These are phyloP conservation scores for Acutogordius australiensis DNA, from an alignment of 2,888 invertebrate genomes.

Conservation along the genomic window DNA sequence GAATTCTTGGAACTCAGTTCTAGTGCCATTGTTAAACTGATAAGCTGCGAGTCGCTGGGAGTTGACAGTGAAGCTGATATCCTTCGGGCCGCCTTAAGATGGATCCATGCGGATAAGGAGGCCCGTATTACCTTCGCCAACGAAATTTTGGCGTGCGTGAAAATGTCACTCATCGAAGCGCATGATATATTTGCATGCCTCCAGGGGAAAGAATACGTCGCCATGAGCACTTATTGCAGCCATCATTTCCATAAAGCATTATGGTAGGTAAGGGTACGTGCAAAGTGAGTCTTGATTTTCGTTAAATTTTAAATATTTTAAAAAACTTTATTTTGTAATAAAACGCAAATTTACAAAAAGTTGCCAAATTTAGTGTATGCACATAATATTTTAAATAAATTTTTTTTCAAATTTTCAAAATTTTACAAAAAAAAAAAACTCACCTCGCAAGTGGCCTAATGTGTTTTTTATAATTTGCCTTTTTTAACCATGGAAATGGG, in stretches of 20 bases:
- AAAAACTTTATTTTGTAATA: too few relatives aligned
- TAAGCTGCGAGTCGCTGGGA: not conserved
- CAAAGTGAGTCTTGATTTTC: too few relatives aligned
- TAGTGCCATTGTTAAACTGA: not conserved
- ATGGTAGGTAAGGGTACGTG: too few relatives aligned
- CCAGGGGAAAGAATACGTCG: not conserved
- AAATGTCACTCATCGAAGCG: not conserved
- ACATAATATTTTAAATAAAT: too few relatives aligned
- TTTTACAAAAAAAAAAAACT: too few relatives aligned
- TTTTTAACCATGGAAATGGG: too few relatives aligned
- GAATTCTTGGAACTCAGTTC: not conserved
- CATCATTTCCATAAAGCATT: constrained; percentile 3
- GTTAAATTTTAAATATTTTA: too few relatives aligned
- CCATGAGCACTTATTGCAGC: not conserved
- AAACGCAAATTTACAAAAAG: too few relatives aligned
- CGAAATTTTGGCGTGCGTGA: not conserved
- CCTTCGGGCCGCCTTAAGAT: not conserved
- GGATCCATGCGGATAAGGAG: constrained; percentile 7
- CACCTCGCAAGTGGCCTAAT: too few relatives aligned
- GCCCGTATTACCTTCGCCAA: not conserved
- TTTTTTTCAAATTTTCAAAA: too few relatives aligned
- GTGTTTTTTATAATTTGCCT: too few relatives aligned
- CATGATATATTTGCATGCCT: not conserved
- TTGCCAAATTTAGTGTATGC: too few relatives aligned
- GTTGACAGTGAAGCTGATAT: not conserved